A percentile compares a stretch with the other conserved stretches of the same genome.
These are phyloP conservation scores for Netelia fuscicornis DNA, from an alignment of 2,888 invertebrate species.

Conservation along the genomic window DNA sequence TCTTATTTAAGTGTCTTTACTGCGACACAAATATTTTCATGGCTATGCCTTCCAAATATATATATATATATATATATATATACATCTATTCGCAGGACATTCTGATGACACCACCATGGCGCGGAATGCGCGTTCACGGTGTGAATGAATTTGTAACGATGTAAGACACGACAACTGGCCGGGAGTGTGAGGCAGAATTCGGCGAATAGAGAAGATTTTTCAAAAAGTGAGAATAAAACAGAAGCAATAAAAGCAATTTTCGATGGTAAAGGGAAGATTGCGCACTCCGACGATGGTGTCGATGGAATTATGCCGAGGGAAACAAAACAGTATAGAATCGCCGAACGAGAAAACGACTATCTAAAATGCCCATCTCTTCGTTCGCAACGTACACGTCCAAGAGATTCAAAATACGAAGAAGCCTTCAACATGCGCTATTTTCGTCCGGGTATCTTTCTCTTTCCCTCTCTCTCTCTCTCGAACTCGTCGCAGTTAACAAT, in stretches of 20 bases:
- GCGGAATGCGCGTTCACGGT: conserved; percentile 41
- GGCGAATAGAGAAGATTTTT: conserved; percentile 28
- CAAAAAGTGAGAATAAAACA: conserved; percentile 34
- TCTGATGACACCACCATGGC: background rate
- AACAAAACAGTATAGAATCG: conserved; percentile 64
- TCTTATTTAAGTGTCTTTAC: conserved; percentile 56
- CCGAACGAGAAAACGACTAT: conserved; percentile 54
- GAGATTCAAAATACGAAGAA: conserved; percentile 53
- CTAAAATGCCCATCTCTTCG: conserved; percentile 55
- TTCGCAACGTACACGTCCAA: conserved; percentile 36
- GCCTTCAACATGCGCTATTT: conserved; percentile 56
- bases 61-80: conserved; percentile 14
- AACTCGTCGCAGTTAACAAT: conserved; percentile 58
- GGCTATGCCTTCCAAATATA: conserved; percentile 16
- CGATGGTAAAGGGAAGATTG: conserved; percentile 49
- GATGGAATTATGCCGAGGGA: conserved; percentile 64
- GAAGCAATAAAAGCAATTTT: conserved; percentile 47
- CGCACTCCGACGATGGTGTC: conserved; percentile 59
- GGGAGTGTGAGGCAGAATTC: conserved; percentile 25
- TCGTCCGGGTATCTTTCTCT: conserved; percentile 43
- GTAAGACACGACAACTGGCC: conserved; percentile 44
- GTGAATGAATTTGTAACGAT: conserved; percentile 66
- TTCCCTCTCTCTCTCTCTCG: conserved; percentile 18
- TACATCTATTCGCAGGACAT: conserved; percentile 31
- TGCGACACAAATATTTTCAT: conserved; percentile 58